Evolutionary conservation across 2,797 vertebrate genomes (phyloP), one percentile per base, ranked within the genome.

Genomic region (Vipera latastei): DNA sequence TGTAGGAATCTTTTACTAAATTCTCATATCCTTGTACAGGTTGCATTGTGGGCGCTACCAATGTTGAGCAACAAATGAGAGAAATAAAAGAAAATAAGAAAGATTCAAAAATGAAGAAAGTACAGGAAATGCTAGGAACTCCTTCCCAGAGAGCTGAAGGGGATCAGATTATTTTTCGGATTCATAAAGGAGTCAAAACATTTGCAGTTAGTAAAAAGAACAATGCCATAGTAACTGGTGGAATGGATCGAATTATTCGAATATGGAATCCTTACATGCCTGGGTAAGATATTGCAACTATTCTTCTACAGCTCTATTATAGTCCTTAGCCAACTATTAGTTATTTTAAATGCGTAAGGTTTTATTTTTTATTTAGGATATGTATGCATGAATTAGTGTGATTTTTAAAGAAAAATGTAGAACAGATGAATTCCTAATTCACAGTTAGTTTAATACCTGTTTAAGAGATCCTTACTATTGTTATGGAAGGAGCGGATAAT

Each of bases 251-350:
- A 93, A 95, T 97, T 2, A 92, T 98, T 89, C 95, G 96, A 73
- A 94, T 98, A 96, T 98, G 98, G 98, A 98, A 98, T 94, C 97
- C 98, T 11, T 94, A 96, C 90, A 93, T 97, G 65, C 96, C 96
- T 0, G 96, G 95, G 98, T 98, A 90, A 97, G 97, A 88, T 78
- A 61, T 60, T 91, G 86, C 65, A 91, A 6, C n/a, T 44, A 20
- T 59, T 53, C 16, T 73, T 87, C 26, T 9, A 83, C 56, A 18
- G 22, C 8, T 78, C 9, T 16, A 60, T 56, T 59, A 60, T 44
- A 26, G 8, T 48, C 4, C 88, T 78, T 73, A 13, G 22, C 48
- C 7, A 60, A 12, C 65, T 32, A 85, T 83, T 90, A 32, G 4
- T 20, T 14, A 44, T 73, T n/a, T 78, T 55, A 89, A 65, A 85